Base-by-base conservation (phyloP, 2,888 invertebrate species). In the Mesochorus sp. region DNA sequence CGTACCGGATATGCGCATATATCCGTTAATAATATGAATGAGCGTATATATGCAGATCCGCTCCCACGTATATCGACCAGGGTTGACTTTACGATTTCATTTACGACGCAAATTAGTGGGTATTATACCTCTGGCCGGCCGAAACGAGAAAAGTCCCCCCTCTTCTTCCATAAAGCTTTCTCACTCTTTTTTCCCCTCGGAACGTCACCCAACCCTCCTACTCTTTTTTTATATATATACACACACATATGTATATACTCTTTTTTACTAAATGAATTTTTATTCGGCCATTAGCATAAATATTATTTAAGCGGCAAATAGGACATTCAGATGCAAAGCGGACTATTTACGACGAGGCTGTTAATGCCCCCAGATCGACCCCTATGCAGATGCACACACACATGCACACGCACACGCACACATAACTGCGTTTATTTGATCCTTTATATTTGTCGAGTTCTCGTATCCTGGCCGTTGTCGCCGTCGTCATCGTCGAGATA, bases 241-340 rank as follows among this genome's bases (percentile, higher is more conserved):
- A 26, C 53, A 37, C 37, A 17, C 49, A 17, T 34, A 12, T 70
- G 37, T 10, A 26, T 26, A 28, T 3, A 14, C 21, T 19, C 37
- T 59, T 51, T 57, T 81, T 82, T 76, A 62, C 79, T 81, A 82
- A 82, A 82, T 82, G 82, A 82, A 82, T 82, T 82, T 82, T 82
- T 82, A 82, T 81, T 77, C 71, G 57, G 37, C 70, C 79, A 82
- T 82, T 82, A 82, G 79, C 82, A 82, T 82, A 80, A 82, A 82
- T 82, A 82, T 82, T 82, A 82, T 82, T 81, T 80, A 82, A 81
- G 75, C 81, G 68, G 77, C 81, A 82, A 70, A 82, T 81, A 75
- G 81, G 77, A 73, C 81, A 81, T 81, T 82, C 79, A 70, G 66
- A 81, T 82, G 81, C 77, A 80, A 79, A 82, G 76, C 81, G 57